Evolutionary conservation across 2,113 vertebrate species (phyloP).

Genomic region (Epinephelus lanceolatus): DNA sequence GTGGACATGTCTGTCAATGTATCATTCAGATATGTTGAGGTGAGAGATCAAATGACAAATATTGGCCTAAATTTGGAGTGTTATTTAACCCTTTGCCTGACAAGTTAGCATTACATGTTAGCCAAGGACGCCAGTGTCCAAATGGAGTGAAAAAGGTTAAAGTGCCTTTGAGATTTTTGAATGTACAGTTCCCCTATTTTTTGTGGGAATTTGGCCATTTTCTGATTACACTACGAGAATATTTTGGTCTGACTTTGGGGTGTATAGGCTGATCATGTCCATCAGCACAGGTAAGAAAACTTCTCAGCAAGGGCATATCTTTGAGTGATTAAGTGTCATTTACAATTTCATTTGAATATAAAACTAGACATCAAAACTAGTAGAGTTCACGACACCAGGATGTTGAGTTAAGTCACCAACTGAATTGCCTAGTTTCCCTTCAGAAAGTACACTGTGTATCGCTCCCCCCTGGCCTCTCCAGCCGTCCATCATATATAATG

Average conservation of each 20-base stretch:
- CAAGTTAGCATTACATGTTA: too few relatives aligned
- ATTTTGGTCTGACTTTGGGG: neutral
- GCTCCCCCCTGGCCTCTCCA: constrained; percentile 50
- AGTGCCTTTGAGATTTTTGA: neutral
- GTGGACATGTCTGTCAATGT: too few relatives aligned
- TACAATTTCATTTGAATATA: neutral
- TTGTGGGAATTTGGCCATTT: neutral
- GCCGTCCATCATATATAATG: constrained; percentile 74
- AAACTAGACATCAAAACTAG: constrained; percentile 2
- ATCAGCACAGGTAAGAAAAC: neutral
- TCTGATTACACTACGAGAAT: neutral
- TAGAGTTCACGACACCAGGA: constrained; percentile 20
- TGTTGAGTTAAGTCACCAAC: constrained; percentile 54
- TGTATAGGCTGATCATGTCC: neutral
- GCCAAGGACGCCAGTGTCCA: too few relatives aligned
- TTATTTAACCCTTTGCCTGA: too few relatives aligned
- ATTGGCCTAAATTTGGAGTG: too few relatives aligned
- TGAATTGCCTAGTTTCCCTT: constrained; percentile 62
- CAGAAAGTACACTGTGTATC: constrained; percentile 58
- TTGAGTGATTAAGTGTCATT: neutral
- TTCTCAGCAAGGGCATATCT: neutral
- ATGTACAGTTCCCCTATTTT: neutral
- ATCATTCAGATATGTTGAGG: too few relatives aligned
- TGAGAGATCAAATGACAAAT: too few relatives aligned
- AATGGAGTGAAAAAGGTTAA: too few relatives aligned